Conservation (phyloP, 2,888 invertebrate genomes). For the Polydrusus pterygomalis region DNA sequence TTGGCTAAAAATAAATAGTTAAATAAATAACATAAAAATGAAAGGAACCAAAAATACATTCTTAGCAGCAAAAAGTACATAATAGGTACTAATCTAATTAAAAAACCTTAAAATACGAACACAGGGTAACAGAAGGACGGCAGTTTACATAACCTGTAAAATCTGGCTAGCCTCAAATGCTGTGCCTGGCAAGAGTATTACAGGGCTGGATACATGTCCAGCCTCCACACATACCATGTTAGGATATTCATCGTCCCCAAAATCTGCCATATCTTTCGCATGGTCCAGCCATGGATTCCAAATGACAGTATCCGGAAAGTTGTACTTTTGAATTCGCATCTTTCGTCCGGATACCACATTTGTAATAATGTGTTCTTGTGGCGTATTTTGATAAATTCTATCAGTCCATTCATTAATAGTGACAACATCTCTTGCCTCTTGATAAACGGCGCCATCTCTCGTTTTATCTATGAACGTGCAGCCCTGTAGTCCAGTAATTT, state of each 20-base stretch:
- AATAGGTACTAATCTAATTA: background rate
- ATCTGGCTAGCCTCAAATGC: constrained; percentile 95
- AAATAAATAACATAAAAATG: background rate
- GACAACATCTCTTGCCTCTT: constrained; percentile 93
- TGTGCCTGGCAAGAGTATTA: constrained; percentile 90
- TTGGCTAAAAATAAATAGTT: constrained; percentile 1
- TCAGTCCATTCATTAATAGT: constrained; percentile 95
- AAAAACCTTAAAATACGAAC: constrained; percentile 24
- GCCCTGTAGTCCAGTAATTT: constrained; percentile 94
- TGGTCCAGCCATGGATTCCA: constrained; percentile 98
- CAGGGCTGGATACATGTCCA: constrained; percentile 91
- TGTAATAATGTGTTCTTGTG: constrained; percentile 93
- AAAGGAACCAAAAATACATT: constrained; percentile 26
- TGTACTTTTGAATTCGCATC: constrained; percentile 95
- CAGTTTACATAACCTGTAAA: constrained; percentile 80
- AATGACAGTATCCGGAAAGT: constrained; percentile 96
- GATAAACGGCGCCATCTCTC: constrained; percentile 88
- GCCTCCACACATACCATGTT: constrained; percentile 98
- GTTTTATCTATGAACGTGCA: constrained; percentile 85
- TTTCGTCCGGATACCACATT: constrained; percentile 94
- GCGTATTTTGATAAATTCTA: constrained; percentile 93
- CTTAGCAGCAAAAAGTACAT: constrained; percentile 19
- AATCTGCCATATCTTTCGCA: constrained; percentile 93
- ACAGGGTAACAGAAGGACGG: constrained; percentile 45
- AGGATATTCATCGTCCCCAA: constrained; percentile 97